Conservation (phyloP, 2,888 invertebrate species). For the Thecocarcelia acutangulata region DNA sequence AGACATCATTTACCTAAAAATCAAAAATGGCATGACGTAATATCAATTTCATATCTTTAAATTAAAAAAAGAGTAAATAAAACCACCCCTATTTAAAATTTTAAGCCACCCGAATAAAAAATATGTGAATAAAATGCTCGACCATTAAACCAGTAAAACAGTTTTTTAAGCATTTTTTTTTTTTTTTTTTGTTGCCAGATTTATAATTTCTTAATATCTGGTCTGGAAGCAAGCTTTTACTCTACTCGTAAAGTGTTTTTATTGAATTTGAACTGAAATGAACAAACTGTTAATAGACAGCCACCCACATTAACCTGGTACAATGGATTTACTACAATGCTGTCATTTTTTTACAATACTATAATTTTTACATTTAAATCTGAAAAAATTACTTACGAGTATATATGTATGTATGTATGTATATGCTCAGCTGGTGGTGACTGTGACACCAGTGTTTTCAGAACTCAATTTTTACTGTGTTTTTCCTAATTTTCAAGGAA, state of each 20-base stretch:
- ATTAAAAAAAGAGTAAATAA: constrained; percentile 32
- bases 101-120: constrained; percentile 47
- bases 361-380: constrained; percentile 49
- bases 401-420: too few species aligned
- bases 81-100: constrained; percentile 48
- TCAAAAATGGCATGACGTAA: neutral
- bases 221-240: constrained; percentile 25
- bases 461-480: constrained; percentile 45
- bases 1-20: constrained; percentile 26
- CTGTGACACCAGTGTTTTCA: constrained; percentile 49
- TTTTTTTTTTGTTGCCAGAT: too few species aligned
- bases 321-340: constrained; percentile 31
- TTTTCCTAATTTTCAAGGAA: constrained; percentile 52
- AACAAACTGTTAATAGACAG: constrained; percentile 64
- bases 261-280: constrained; percentile 68
- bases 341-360: constrained; percentile 35
- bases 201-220: constrained; percentile 48
- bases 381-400: constrained; percentile 45
- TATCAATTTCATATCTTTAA: constrained; percentile 37
- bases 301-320: constrained; percentile 57
- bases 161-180: constrained; percentile 23
- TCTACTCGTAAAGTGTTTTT: constrained; percentile 67
- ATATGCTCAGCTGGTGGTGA: constrained; percentile 63
- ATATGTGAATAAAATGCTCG: constrained; percentile 49
- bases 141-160: constrained; percentile 29